Conservation (phyloP, 2,113 vertebrate genomes). For the Gnathonemus longibarbis region DNA sequence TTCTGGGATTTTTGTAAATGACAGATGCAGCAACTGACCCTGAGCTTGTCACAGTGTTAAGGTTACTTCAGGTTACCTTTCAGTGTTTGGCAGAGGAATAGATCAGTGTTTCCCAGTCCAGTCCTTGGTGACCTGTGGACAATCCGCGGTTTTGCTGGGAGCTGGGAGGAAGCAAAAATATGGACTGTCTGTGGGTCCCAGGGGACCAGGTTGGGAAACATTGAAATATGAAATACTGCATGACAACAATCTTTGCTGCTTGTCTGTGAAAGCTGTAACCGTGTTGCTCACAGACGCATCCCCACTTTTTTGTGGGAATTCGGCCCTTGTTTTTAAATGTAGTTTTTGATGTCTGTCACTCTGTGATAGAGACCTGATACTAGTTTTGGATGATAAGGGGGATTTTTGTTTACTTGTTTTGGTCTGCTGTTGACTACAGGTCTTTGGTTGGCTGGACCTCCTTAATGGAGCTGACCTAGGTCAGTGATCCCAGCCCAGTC, state of each 20-base stretch:
- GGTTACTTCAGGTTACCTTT: background rate
- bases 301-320: background rate
- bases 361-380: background rate
- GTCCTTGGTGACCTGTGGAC: background rate
- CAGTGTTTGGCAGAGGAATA: background rate
- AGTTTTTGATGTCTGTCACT: background rate
- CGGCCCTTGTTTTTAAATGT: background rate
- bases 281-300: background rate
- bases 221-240: background rate
- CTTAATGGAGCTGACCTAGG: background rate
- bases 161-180: background rate
- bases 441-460: background rate
- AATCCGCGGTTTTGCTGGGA: background rate
- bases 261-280: background rate
- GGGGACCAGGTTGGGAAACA: background rate
- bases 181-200: background rate
- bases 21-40: background rate
- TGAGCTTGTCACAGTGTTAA: background rate
- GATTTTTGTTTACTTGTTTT: background rate
- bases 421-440: background rate
- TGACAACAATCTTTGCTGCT: background rate
- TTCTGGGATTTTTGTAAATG: background rate
- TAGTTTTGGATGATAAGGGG: background rate
- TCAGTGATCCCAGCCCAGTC: background rate
- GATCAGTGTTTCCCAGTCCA: background rate